Base-by-base conservation (phyloP, 2,888 invertebrate genomes). In the Acronicta alni region DNA sequence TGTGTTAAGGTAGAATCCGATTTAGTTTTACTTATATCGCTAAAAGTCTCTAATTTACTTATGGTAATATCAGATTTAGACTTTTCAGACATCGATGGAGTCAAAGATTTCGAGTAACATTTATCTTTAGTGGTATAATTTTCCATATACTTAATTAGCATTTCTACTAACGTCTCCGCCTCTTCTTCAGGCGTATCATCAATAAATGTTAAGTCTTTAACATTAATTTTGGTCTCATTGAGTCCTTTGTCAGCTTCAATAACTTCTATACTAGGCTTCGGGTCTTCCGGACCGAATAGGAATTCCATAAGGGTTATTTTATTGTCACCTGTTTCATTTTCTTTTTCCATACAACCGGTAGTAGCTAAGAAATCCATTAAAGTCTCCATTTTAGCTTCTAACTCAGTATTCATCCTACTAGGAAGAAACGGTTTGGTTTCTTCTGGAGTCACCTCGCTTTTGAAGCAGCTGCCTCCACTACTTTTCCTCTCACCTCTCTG, bases 221-320 rank as follows among this genome's bases (percentile, higher is more conserved):
- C 87, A 55, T 94, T 93, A 1, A 92, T 84, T 75, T 89, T 88
- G 1, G 91, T 87, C 65, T 91, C 90, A 1, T 91, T 89, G 3
- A 94, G 63, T 51, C 89, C 84, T 76, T 81, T 79, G 43, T 83
- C 83, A 0, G 83, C 75, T 64, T 89, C 79, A 38, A 85, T 85
- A 1, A 89, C 83, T 78, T 91, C 89, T 72, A 91, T 88, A 1
- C 85, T 68, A 2, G 91, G 92, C 56, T 84, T 89, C 10, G 74
- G 83, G 61, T 90, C 91, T 38, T 92, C 92, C 7, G 88, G 85
- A 2, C 93, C 93, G 45, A 95, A 93, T 4, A 95, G 76, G 30
- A 94, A 94, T 53, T 94, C 94, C 92, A 94, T 93, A 0, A 94
- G 74, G 0, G 94, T 94, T 16, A 94, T 93, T 75, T 94, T 94